Conservation (phyloP, 2,113 vertebrate species). For the Pteruthius melanotis region DNA sequence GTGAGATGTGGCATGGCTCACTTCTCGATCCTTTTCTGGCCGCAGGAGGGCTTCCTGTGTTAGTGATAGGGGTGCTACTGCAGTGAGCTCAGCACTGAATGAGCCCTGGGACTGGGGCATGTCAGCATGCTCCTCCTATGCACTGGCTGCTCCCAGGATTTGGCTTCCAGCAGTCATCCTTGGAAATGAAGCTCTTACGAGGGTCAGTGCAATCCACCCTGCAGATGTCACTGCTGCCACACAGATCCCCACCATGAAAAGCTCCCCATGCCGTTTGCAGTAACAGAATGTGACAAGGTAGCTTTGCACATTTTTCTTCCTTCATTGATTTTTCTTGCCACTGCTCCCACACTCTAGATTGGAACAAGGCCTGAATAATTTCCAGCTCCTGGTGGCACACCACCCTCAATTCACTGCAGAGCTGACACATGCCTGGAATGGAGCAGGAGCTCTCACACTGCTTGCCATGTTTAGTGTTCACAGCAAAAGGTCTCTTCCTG, state of each 20-base stretch:
- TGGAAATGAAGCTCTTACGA: neutral
- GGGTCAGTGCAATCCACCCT: neutral
- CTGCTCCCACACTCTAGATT: neutral
- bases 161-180: neutral
- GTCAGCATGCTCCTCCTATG: rapidly evolving
- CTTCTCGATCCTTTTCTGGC: no score
- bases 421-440: neutral
- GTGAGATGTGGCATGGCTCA: neutral
- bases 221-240: neutral
- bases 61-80: neutral
- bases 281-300: no score
- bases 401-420: neutral
- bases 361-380: neutral
- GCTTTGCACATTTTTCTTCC: neutral
- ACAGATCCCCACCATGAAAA: rapidly evolving
- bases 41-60: neutral
- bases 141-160: neutral
- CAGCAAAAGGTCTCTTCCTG: neutral
- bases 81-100: neutral
- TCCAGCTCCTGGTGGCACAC: neutral
- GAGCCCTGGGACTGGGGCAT: no score
- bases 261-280: rapidly evolving
- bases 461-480: neutral
- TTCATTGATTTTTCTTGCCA: neutral
- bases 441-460: neutral